Conservation (phyloP, 1,140 invertebrate genomes). For the Brachionus rotundiformis region DNA sequence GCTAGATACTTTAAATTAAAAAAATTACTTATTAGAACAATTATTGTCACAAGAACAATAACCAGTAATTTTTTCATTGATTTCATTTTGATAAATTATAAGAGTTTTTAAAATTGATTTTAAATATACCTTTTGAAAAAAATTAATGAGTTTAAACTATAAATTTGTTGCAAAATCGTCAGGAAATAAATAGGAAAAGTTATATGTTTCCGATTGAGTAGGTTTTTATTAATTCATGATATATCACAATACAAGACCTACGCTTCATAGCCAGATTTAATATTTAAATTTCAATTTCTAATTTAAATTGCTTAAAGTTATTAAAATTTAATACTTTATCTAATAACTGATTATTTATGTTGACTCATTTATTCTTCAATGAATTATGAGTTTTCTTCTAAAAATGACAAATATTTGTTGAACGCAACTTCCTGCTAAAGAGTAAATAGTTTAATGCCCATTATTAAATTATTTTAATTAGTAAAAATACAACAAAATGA, state of each 20-base stretch:
- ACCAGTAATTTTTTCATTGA: constrained; percentile 6
- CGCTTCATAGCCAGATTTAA: neutral
- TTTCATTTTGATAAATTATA: constrained; percentile 19
- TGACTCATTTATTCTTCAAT: neutral
- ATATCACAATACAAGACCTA: neutral
- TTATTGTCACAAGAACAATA: neutral
- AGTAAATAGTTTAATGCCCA: neutral
- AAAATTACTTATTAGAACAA: constrained; percentile 13
- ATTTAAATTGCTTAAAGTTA: neutral
- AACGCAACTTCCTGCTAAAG: neutral
- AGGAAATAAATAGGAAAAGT: constrained; percentile 9
- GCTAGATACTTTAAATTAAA: neutral
- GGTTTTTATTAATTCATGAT: neutral
- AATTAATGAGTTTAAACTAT: neutral
- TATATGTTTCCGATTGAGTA: neutral
- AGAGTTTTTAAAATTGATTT: neutral
- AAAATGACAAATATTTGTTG: neutral
- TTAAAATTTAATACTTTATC: neutral
- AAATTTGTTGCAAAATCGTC: neutral
- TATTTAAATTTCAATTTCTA: neutral
- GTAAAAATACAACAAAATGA: neutral
- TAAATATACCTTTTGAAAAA: constrained; percentile 8
- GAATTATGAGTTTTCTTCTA: neutral
- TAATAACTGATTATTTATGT: neutral
- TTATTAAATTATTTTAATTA: neutral